A percentile compares a stretch with the other conserved stretches of the same genome.
phyloP scores from a whole-genome alignment of 2,113 vertebrate species.

The Aix galericulata region DNA sequence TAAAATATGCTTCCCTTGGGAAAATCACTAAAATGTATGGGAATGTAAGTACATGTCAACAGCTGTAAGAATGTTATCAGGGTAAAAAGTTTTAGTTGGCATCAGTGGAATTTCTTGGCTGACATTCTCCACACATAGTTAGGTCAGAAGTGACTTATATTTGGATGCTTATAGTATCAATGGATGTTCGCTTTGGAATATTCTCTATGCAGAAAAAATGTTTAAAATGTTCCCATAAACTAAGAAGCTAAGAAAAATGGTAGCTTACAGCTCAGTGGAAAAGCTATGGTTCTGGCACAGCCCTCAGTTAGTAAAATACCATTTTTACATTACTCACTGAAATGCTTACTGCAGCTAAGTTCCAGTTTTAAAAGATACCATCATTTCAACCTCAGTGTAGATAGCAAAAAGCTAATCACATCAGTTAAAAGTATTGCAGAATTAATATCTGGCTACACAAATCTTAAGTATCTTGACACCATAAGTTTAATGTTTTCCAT shows the following conservation, averaged over 20 bases:
- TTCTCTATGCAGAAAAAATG: neutral
- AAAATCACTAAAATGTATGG: neutral
- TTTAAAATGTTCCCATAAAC: neutral
- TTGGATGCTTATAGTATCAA: neutral
- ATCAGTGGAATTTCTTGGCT: slow-evolving; percentile 24
- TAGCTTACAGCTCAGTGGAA: neutral
- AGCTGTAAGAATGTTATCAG: neutral
- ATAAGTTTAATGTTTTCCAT: slow-evolving; percentile 67
- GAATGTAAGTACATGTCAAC: neutral
- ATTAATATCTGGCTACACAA: slow-evolving; percentile 65
- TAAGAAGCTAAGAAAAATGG: neutral
- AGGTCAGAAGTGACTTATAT: neutral
- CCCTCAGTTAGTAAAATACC: neutral
- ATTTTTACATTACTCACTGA: slow-evolving; percentile 12
- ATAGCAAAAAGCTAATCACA: slow-evolving; percentile 62
- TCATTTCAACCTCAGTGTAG: slow-evolving; percentile 48
- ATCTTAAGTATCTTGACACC: slow-evolving; percentile 70
- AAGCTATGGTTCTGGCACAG: neutral
- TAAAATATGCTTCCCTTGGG: neutral
- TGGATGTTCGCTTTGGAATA: neutral
- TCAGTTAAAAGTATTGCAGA: slow-evolving; percentile 57
- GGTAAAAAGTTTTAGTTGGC: neutral
- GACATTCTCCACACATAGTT: neutral
- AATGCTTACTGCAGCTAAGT: slow-evolving; percentile 15
- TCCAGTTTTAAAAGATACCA: slow-evolving; percentile 30